Conservation (phyloP, 2,797 vertebrate genomes). For the Enteromius thamalakanensis region DNA sequence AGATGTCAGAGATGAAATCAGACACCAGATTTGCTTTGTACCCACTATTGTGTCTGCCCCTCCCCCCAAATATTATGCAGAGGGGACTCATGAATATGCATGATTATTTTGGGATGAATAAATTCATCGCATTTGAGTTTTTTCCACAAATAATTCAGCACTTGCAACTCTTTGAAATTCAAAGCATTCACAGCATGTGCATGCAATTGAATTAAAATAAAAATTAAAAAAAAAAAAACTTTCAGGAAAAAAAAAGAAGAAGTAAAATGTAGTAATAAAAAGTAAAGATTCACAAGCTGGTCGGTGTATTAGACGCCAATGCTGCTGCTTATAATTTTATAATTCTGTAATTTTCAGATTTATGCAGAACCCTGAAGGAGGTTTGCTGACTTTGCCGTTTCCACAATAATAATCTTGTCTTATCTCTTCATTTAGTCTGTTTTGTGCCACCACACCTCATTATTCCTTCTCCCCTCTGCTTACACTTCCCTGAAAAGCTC, state of each 20-base stretch:
- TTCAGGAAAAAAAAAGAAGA: neutral
- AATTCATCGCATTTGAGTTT: conserved; percentile 44
- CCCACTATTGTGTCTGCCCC: conserved; percentile 49
- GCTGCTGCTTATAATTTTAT: conserved; percentile 3
- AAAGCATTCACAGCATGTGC: conserved; percentile 36
- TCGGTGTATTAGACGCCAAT: neutral
- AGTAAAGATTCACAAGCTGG: conserved; percentile 31
- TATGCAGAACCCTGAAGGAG: conserved; percentile 30
- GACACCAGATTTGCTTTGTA: conserved; percentile 49
- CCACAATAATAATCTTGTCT: conserved; percentile 55
- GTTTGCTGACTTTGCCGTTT: conserved; percentile 30
- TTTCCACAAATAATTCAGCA: conserved; percentile 48
- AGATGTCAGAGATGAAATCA: conserved; percentile 23
- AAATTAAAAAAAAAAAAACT: neutral
- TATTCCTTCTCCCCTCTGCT: conserved; percentile 57
- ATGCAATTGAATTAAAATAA: conserved; percentile 5
- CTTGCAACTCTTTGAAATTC: conserved; percentile 48
- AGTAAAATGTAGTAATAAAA: conserved; percentile 12
- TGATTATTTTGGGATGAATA: conserved; percentile 54
- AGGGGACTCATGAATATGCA: conserved; percentile 58
- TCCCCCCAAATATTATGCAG: conserved; percentile 44
- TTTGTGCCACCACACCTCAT: conserved; percentile 49
- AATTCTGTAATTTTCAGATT: conserved; percentile 39
- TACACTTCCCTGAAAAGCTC: conserved; percentile 61
- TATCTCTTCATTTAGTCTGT: conserved; percentile 53